phyloP scores from a whole-genome alignment of 2,113 vertebrate species.

The Gasterosteus aculeatus region DNA sequence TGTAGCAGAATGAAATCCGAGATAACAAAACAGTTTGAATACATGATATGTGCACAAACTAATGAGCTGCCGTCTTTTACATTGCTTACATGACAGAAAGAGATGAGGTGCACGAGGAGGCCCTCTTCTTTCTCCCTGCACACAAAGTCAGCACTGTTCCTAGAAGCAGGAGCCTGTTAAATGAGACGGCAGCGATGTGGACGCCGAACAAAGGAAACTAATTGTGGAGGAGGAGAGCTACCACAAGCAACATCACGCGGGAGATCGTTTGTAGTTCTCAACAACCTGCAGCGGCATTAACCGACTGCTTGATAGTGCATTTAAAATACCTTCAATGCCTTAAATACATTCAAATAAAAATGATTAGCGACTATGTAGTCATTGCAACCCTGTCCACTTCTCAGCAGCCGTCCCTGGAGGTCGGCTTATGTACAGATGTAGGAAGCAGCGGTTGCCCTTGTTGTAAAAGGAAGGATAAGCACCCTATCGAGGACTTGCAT shows the following conservation, averaged over 20 bases:
- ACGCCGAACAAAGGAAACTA: not conserved
- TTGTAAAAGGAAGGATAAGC: slow-evolving; percentile 20
- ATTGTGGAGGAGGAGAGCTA: not conserved
- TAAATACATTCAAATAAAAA: not conserved
- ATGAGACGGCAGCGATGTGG: not conserved
- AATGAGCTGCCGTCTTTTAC: not conserved
- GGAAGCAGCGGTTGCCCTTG: slow-evolving; percentile 20
- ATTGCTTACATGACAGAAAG: not conserved
- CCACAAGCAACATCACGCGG: not conserved
- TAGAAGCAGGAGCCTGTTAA: not conserved
- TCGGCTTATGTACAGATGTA: not conserved
- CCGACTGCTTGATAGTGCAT: not conserved
- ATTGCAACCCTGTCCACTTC: not conserved
- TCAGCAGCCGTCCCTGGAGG: slow-evolving; percentile 9
- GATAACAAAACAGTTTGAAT: too few relatives aligned
- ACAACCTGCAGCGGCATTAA: not conserved
- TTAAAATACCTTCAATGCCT: not conserved
- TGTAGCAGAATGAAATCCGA: not conserved
- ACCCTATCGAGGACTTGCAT: slow-evolving; percentile 10
- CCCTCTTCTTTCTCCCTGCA: not conserved
- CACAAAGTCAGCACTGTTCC: slow-evolving; percentile 12
- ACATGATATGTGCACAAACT: not conserved
- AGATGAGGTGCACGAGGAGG: not conserved
- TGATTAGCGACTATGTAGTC: not conserved
- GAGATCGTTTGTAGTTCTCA: not conserved